These are phyloP conservation scores for Pachypeltis micranthus DNA, from an alignment of 1,140 invertebrate genomes.

Conservation along the genomic window DNA sequence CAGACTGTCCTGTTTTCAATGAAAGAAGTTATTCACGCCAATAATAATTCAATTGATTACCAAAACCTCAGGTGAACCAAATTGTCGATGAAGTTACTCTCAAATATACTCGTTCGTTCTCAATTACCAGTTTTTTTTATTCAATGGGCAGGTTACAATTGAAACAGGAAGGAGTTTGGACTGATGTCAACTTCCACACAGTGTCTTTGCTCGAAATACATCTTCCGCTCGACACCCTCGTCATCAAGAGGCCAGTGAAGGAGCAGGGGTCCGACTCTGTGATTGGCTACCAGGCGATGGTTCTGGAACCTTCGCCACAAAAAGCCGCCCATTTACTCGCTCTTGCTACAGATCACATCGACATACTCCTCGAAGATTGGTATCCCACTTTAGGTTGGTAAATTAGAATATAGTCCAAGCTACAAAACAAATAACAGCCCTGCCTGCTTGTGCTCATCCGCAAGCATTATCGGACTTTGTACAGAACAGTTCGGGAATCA, in stretches of 20 bases:
- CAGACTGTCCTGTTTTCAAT: slow-evolving; percentile 68
- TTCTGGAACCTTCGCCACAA: slow-evolving; percentile 59
- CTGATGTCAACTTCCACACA: slow-evolving; percentile 64
- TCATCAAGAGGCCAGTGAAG: slow-evolving; percentile 50
- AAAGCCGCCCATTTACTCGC: slow-evolving; percentile 76
- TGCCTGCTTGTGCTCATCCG: too few relatives aligned
- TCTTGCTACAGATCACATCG: slow-evolving; percentile 90
- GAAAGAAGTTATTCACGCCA: slow-evolving; percentile 61
- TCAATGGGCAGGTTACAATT: slow-evolving; percentile 49
- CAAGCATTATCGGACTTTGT: too few relatives aligned
- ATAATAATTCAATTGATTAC: slow-evolving; percentile 41
- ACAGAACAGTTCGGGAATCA: too few relatives aligned
- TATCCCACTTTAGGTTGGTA: slow-evolving; percentile 72
- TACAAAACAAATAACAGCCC: too few relatives aligned
- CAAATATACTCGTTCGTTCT: slow-evolving; percentile 21
- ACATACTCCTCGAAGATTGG: slow-evolving; percentile 95
- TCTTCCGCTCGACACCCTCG: slow-evolving; percentile 64
- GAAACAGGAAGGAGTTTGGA: slow-evolving; percentile 72
- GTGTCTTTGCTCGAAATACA: slow-evolving; percentile 80
- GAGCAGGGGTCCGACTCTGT: slow-evolving; percentile 39
- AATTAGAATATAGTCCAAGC: too few relatives aligned
- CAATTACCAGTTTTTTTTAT: slow-evolving; percentile 31
- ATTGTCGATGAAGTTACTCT: too few relatives aligned
- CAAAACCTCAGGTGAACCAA: slow-evolving; percentile 31
- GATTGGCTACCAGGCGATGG: slow-evolving; percentile 53